These are phyloP conservation scores for Cotesia chilonis DNA, from an alignment of 1,140 invertebrate genomes.

Conservation along the genomic window DNA sequence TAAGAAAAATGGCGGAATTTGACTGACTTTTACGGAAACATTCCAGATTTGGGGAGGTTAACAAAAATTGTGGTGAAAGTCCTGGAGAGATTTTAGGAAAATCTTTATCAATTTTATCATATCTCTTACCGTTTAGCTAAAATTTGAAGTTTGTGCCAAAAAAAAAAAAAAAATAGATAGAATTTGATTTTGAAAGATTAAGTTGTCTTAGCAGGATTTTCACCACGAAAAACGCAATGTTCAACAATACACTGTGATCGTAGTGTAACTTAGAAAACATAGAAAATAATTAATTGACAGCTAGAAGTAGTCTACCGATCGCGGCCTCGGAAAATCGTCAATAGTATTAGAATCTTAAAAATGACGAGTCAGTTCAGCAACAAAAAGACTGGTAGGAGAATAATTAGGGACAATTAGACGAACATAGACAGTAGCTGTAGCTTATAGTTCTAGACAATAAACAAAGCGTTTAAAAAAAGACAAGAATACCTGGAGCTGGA, in stretches of 20 bases:
- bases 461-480: conserved; percentile 52
- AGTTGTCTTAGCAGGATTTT: too few species aligned
- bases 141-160: too few species aligned
- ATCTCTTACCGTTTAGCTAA: too few species aligned
- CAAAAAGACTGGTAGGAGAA: conserved; percentile 61
- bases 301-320: conserved; percentile 49
- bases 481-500: conserved; percentile 13
- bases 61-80: too few species aligned
- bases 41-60: too few species aligned
- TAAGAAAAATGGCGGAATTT: conserved; percentile 42
- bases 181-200: too few species aligned
- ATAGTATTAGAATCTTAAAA: conserved; percentile 39
- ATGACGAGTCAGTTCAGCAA: conserved; percentile 44
- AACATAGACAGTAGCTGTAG: conserved; percentile 37
- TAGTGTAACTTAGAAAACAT: conserved; percentile 46
- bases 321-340: conserved; percentile 45
- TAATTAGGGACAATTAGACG: conserved; percentile 48
- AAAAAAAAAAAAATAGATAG: too few species aligned
- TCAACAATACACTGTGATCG: conserved; percentile 63
- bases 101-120: too few species aligned
- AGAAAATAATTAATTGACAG: conserved; percentile 55
- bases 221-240: conserved; percentile 35
- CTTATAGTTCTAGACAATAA: conserved; percentile 48
- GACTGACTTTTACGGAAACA: too few species aligned
- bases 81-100: too few species aligned